Evolutionary conservation across 2,113 vertebrate species (phyloP).

Genomic region (Etheostoma spectabile): DNA sequence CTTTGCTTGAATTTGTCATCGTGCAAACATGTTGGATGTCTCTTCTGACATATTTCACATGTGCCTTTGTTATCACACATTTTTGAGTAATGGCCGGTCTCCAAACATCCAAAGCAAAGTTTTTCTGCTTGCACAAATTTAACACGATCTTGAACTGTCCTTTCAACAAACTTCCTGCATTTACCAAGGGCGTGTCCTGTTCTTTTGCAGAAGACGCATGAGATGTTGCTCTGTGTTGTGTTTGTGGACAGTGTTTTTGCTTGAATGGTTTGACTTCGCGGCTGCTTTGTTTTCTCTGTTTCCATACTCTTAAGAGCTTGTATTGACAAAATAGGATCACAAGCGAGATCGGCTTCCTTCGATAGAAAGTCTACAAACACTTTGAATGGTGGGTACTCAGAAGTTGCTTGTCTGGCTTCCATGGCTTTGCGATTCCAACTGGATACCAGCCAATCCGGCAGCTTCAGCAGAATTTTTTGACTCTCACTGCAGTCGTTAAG

Average conservation of each 20-base stretch:
- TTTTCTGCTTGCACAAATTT: not conserved
- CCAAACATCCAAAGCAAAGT: slow-evolving; percentile 29
- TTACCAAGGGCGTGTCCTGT: too few species aligned
- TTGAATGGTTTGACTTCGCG: not conserved
- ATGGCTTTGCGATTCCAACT: slow-evolving; percentile 1
- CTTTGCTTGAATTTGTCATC: slow-evolving; percentile 3
- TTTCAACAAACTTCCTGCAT: not conserved
- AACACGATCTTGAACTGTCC: not conserved
- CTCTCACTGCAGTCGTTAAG: slow-evolving; percentile 22
- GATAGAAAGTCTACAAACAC: slow-evolving; percentile 9
- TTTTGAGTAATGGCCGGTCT: slow-evolving; percentile 4
- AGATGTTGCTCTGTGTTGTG: too few species aligned
- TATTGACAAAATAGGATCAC: slow-evolving; percentile 12
- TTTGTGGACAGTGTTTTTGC: too few species aligned
- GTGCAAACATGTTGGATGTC: slow-evolving; percentile 1
- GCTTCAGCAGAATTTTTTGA: slow-evolving; percentile 4
- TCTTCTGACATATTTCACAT: slow-evolving; percentile 19
- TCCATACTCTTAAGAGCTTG: slow-evolving; percentile 9
- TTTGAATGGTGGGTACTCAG: not conserved
- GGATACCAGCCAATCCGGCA: slow-evolving; percentile 17
- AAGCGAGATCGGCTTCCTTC: slow-evolving; percentile 11
- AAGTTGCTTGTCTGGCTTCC: not conserved
- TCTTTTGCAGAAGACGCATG: too few species aligned
- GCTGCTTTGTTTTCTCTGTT: not conserved
- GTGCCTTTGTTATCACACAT: not conserved